Conservation (phyloP, 2,888 invertebrate genomes). For the Bursaphelenchus okinawaensis region DNA sequence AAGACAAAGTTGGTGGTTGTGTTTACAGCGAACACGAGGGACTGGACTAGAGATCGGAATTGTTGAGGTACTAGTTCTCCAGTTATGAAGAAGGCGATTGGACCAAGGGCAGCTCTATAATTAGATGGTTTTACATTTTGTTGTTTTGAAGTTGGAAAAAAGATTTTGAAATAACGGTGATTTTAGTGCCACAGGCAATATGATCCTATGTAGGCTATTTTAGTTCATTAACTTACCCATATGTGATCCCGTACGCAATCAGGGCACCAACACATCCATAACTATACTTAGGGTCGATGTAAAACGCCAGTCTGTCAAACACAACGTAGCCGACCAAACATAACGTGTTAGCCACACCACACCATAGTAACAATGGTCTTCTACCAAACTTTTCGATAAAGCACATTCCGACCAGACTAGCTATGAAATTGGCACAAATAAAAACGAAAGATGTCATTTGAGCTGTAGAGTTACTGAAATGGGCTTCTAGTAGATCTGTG, state of each 20-base stretch:
- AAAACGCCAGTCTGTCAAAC: constrained; percentile 32
- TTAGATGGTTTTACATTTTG: not conserved
- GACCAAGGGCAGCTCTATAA: constrained; percentile 36
- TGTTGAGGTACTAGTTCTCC: constrained; percentile 37
- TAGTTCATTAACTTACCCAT: constrained; percentile 28
- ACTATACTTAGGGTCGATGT: constrained; percentile 13
- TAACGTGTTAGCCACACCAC: constrained; percentile 34
- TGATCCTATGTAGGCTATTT: too few relatives aligned
- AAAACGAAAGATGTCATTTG: constrained; percentile 21
- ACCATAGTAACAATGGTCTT: constrained; percentile 31
- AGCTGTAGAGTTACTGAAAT: constrained; percentile 28
- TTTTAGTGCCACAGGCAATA: too few relatives aligned
- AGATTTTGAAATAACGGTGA: too few relatives aligned
- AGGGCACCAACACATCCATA: constrained; percentile 41
- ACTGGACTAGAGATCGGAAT: constrained; percentile 42
- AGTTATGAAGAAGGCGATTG: constrained; percentile 44
- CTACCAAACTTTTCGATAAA: constrained; percentile 38
- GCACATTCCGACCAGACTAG: constrained; percentile 31
- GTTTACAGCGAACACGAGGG: constrained; percentile 40
- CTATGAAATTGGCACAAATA: constrained; percentile 28
- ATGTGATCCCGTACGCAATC: constrained; percentile 38
- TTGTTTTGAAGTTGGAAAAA: not conserved
- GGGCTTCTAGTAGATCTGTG: constrained; percentile 34
- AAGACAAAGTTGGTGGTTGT: constrained; percentile 34
- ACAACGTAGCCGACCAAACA: constrained; percentile 33